phyloP scores from a whole-genome alignment of 2,797 vertebrate species.

The Bufotes viridis region DNA sequence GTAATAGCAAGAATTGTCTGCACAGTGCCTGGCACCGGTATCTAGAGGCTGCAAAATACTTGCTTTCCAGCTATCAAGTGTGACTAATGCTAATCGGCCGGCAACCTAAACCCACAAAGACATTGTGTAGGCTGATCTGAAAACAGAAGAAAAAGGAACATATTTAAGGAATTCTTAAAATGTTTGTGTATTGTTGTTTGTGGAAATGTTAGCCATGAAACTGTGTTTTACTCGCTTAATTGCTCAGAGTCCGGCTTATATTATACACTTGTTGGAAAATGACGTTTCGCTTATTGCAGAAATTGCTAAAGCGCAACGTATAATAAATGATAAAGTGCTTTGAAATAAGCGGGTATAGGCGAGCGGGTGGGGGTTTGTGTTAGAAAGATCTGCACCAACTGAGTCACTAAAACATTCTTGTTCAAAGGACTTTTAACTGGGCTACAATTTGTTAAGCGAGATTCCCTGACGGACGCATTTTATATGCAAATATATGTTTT shows the following conservation, averaged over 20 bases:
- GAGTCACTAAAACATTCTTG: constrained; percentile 50
- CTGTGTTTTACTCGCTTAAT: constrained; percentile 51
- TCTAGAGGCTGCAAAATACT: constrained; percentile 1
- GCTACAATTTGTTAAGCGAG: constrained; percentile 49
- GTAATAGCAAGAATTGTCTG: constrained; percentile 10
- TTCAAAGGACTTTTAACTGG: constrained; percentile 48
- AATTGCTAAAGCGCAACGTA: constrained; percentile 48
- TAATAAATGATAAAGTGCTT: constrained; percentile 61
- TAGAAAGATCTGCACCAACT: constrained; percentile 43
- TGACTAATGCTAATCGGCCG: constrained; percentile 40
- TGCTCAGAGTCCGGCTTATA: constrained; percentile 47
- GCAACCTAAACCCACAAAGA: constrained; percentile 44
- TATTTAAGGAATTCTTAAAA: constrained; percentile 55
- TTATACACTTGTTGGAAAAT: constrained; percentile 42
- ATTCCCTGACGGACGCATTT: constrained; percentile 33
- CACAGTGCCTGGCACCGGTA: not conserved
- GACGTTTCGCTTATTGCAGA: constrained; percentile 28
- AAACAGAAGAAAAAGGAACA: constrained; percentile 16
- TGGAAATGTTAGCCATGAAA: constrained; percentile 38
- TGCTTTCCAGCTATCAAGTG: constrained; percentile 19
- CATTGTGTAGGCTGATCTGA: constrained; percentile 50
- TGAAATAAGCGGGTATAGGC: constrained; percentile 53
- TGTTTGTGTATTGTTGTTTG: constrained; percentile 54
- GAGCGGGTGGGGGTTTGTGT: constrained; percentile 24
- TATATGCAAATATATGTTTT: constrained; percentile 55